Conservation (phyloP, 1,140 invertebrate species). For the Mya arenaria region DNA sequence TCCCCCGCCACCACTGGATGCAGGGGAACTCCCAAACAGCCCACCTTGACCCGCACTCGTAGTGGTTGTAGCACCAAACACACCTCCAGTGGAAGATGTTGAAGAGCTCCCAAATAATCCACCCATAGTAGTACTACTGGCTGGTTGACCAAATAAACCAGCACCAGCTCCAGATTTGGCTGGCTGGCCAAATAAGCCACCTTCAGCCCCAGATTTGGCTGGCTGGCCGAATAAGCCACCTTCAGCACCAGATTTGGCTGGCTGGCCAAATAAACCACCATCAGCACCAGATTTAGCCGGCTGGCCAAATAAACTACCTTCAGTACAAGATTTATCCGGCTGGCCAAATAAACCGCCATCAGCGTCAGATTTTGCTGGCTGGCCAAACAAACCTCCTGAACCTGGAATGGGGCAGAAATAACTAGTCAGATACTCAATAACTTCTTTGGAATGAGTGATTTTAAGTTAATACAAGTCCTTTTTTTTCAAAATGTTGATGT, state of each 20-base stretch:
- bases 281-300: conserved; percentile 1
- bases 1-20: conserved; percentile 34
- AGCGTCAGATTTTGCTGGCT: conserved; percentile 7
- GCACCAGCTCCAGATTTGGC: background rate
- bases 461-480: too few species aligned
- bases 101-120: conserved; percentile 40
- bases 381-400: conserved; percentile 40
- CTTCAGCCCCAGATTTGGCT: background rate
- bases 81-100: conserved; percentile 29
- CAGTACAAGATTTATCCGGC: background rate
- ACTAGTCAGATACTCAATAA: too few species aligned
- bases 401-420: background rate
- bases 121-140: background rate
- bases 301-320: conserved; percentile 48
- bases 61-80: conserved; percentile 41
- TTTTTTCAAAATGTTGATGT: too few species aligned
- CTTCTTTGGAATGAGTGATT: too few species aligned
- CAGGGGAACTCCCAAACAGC: conserved; percentile 45
- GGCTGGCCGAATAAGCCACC: conserved; percentile 49
- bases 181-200: conserved; percentile 29
- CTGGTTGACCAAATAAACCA: conserved; percentile 38
- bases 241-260: background rate
- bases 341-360: conserved; percentile 41
- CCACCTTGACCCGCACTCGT: background rate
- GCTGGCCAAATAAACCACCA: conserved; percentile 47